Evolutionary conservation across 2,113 vertebrate genomes (phyloP).

Genomic region (Myanophis thanlyinensis): DNA sequence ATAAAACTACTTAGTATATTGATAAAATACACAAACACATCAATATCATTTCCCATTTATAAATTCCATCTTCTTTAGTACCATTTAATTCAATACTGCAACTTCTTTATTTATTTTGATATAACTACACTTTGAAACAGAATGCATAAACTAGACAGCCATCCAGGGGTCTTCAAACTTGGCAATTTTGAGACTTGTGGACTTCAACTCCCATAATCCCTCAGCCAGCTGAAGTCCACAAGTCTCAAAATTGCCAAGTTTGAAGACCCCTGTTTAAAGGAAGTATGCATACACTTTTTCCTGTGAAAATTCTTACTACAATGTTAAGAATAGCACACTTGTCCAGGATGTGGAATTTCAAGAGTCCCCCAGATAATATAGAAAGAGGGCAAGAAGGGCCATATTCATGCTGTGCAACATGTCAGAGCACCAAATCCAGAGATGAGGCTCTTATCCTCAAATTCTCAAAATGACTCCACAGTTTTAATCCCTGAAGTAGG

Average conservation of each 20-base stretch:
- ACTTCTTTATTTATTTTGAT: constrained; percentile 20
- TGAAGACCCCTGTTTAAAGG: too few relatives aligned
- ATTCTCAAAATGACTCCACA: constrained; percentile 36
- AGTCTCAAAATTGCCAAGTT: too few relatives aligned
- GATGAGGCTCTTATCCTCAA: constrained; percentile 45
- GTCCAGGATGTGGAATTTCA: constrained; percentile 33
- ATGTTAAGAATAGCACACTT: constrained; percentile 43
- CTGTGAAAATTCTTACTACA: constrained; percentile 38
- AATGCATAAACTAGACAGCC: constrained; percentile 43
- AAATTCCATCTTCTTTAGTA: constrained; percentile 49
- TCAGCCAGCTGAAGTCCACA: too few relatives aligned
- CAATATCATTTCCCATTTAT: constrained; percentile 57
- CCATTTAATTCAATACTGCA: constrained; percentile 32
- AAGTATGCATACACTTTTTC: constrained; percentile 41
- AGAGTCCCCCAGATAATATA: constrained; percentile 54
- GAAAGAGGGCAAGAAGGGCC: constrained; percentile 48
- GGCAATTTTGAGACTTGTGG: too few relatives aligned
- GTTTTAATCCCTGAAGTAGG: constrained; percentile 38
- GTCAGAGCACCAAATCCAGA: constrained; percentile 43
- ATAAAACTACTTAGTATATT: constrained; percentile 57
- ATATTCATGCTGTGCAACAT: constrained; percentile 46
- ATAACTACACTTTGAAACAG: constrained; percentile 43
- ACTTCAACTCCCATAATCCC: too few relatives aligned
- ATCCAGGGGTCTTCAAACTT: too few relatives aligned
- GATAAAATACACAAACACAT: constrained; percentile 52